Evolutionary conservation across 1,140 invertebrate species (phyloP).

Genomic region (Macrotrachela quadricornifera): DNA sequence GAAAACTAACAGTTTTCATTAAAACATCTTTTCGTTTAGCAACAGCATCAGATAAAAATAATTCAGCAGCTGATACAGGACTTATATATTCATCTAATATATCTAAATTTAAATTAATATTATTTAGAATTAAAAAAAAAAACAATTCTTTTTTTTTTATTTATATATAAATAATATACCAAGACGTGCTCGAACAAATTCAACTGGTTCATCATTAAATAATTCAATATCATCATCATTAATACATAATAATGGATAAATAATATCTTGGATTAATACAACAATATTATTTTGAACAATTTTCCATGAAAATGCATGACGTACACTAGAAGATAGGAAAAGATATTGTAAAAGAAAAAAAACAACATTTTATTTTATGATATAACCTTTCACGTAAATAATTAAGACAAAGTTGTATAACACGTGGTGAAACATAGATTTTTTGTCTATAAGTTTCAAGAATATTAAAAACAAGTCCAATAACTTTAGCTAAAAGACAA

Average conservation of each 20-base stretch:
- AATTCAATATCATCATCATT: constrained; percentile 77
- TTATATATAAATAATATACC: too few species aligned
- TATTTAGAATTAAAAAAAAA: too few species aligned
- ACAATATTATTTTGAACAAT: constrained; percentile 64
- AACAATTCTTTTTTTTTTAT: too few species aligned
- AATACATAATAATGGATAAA: constrained; percentile 92
- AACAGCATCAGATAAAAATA: constrained; percentile 61
- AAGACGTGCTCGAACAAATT: constrained; percentile 34
- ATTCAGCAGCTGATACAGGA: constrained; percentile 75
- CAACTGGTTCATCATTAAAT: constrained; percentile 80
- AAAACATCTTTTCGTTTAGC: constrained; percentile 86
- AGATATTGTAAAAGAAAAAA: constrained; percentile 9
- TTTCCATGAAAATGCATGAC: constrained; percentile 80
- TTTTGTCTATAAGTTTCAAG: constrained; percentile 67
- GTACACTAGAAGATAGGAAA: constrained; percentile 32
- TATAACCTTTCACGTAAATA: too few species aligned
- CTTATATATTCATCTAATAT: constrained; percentile 89
- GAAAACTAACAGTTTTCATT: constrained; percentile 69
- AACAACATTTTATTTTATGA: not conserved
- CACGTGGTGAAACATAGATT: constrained; percentile 67
- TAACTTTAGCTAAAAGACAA: too few species aligned
- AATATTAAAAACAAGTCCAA: constrained; percentile 28
- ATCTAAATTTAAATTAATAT: constrained; percentile 34
- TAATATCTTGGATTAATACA: constrained; percentile 33
- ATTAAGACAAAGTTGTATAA: constrained; percentile 50